phyloP scores from a whole-genome alignment of 2,113 vertebrate genomes.

The Toxostoma redivivum region DNA sequence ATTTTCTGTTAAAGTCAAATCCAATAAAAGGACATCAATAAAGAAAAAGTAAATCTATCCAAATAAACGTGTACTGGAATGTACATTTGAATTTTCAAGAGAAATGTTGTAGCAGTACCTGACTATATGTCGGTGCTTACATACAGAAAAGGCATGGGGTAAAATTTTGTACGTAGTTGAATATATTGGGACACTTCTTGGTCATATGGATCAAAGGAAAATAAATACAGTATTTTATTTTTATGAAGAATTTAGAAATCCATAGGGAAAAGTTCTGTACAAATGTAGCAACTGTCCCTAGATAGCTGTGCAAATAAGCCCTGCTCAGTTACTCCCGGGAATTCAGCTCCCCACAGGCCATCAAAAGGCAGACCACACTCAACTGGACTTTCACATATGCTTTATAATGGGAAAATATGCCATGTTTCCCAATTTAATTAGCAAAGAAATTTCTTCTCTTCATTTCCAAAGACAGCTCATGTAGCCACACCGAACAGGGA shows the following conservation, averaged over 20 bases:
- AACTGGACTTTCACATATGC: conserved; percentile 51
- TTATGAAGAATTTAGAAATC: background rate
- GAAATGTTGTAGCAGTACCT: background rate
- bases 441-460: conserved; percentile 41
- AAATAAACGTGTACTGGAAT: background rate
- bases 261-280: background rate
- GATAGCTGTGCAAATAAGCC: background rate
- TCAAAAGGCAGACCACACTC: background rate
- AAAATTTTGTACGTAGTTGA: background rate
- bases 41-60: background rate
- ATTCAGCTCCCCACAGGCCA: conserved; percentile 28
- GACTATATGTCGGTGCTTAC: background rate
- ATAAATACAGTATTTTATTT: background rate
- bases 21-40: background rate
- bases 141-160: background rate
- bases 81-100: background rate
- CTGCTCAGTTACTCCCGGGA: background rate
- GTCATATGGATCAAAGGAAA: background rate
- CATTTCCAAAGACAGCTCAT: conserved; percentile 66
- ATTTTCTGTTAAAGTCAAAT: background rate
- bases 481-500: conserved; percentile 52
- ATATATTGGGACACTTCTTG: background rate
- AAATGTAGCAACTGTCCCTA: background rate
- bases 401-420: conserved; percentile 69
- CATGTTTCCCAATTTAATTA: conserved; percentile 73